phyloP scores from a whole-genome alignment of 1,140 invertebrate genomes.

The Calliphora vicina region DNA sequence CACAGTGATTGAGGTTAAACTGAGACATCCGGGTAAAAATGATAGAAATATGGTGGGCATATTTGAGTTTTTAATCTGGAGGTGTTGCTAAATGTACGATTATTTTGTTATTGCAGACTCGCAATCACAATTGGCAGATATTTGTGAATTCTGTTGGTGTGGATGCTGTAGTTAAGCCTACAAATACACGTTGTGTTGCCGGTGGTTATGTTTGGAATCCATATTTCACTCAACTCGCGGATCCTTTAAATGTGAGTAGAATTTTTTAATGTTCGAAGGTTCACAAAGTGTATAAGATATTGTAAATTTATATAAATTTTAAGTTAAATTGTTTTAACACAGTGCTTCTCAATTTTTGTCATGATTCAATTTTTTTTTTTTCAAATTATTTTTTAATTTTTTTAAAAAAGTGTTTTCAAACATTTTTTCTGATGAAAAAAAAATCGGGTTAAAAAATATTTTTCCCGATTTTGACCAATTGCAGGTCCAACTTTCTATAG shows the following conservation, averaged over 20 bases:
- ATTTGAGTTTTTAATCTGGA: not conserved
- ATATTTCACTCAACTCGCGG: constrained; percentile 87
- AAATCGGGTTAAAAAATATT: too few species aligned
- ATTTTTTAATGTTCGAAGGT: too few species aligned
- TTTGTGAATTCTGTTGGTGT: constrained; percentile 94
- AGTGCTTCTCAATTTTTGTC: too few species aligned
- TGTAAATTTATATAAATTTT: too few species aligned
- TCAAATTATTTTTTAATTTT: too few species aligned
- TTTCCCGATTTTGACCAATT: too few species aligned
- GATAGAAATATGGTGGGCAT: constrained; percentile 77
- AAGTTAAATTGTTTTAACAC: too few species aligned
- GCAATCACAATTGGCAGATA: constrained; percentile 89
- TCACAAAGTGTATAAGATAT: too few species aligned
- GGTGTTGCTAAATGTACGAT: not conserved
- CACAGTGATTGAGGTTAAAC: constrained; percentile 87
- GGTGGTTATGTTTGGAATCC: constrained; percentile 94
- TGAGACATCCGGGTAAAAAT: constrained; percentile 82
- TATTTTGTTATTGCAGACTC: constrained; percentile 67
- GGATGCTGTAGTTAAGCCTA: constrained; percentile 84
- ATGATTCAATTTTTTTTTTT: too few species aligned
- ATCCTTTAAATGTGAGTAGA: constrained; percentile 81
- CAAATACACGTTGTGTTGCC: constrained; percentile 84
- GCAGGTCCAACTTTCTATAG: too few species aligned
- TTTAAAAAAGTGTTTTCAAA: too few species aligned
- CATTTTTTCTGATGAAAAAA: too few species aligned